Evolutionary conservation across 1,140 invertebrate genomes (phyloP).

Genomic region (Macrostomum lignano): DNA sequence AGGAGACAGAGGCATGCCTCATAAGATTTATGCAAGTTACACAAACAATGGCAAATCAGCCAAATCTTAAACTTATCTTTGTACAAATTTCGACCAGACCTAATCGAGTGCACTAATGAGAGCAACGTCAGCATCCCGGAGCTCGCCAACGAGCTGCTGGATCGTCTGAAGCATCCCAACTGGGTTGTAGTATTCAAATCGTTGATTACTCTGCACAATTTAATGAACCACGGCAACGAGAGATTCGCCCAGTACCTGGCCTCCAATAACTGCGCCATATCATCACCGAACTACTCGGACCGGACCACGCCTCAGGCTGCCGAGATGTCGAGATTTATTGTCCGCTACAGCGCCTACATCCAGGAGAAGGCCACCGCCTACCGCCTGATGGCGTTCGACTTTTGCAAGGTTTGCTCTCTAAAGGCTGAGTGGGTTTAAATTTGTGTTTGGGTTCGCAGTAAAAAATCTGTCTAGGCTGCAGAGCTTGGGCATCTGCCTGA

Average conservation of each 20-base stretch:
- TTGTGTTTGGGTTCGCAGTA: too few relatives aligned
- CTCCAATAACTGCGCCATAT: constrained; percentile 93
- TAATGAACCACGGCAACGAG: constrained; percentile 99
- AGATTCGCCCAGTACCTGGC: constrained; percentile 96
- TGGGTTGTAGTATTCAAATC: constrained; percentile 98
- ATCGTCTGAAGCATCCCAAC: constrained; percentile 76
- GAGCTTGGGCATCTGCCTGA: too few relatives aligned
- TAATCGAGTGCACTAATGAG: constrained; percentile 95
- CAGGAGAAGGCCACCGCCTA: constrained; percentile 96
- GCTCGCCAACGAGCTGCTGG: constrained; percentile 81
- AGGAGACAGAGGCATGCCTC: too few relatives aligned
- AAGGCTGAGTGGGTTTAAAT: too few relatives aligned
- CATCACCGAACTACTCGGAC: constrained; percentile 79
- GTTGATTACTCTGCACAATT: constrained; percentile 84
- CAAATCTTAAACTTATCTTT: too few relatives aligned
- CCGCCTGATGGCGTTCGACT: constrained; percentile 89
- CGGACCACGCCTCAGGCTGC: constrained; percentile 73
- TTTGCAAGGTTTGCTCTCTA: constrained; percentile 98
- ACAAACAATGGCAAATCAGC: too few relatives aligned
- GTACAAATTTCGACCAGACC: too few relatives aligned
- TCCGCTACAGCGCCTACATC: constrained; percentile 86
- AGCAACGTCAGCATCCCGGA: constrained; percentile 97
- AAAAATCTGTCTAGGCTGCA: too few relatives aligned
- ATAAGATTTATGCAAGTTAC: too few relatives aligned
- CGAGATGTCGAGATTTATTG: constrained; percentile 96